Percentiles rank a stretch among this genome's conserved stretches.
phyloP scores from a whole-genome alignment of 2,888 invertebrate species.

The Elaeidobius kamerunicus region DNA sequence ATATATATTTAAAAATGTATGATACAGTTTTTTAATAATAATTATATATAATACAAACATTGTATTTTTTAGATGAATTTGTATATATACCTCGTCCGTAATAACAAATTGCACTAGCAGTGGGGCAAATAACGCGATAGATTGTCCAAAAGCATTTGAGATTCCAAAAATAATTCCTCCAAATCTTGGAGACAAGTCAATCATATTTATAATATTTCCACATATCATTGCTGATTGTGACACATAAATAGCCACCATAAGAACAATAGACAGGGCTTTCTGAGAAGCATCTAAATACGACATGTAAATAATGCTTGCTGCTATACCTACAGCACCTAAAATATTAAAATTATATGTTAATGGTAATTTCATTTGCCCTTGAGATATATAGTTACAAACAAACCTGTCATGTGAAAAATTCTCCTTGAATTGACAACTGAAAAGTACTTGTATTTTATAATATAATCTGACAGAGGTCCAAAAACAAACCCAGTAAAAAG shows the following conservation, averaged over 20 bases:
- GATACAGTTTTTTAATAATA: no score
- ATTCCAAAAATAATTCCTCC: conserved; percentile 82
- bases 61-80: no score
- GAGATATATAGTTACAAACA: no score
- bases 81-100: conserved; percentile 54
- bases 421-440: conserved; percentile 14
- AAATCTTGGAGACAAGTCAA: conserved; percentile 77
- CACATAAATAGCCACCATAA: conserved; percentile 11
- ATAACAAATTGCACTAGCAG: conserved; percentile 68
- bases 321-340: conserved; percentile 13
- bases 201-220: conserved; percentile 67
- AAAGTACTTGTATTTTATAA: conserved; percentile 10
- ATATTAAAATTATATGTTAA: neutral
- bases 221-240: conserved; percentile 5
- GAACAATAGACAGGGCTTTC: conserved; percentile 13
- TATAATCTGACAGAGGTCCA: conserved; percentile 22
- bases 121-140: conserved; percentile 77
- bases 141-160: conserved; percentile 71
- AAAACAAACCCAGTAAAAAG: conserved; percentile 14
- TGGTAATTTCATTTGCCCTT: neutral
- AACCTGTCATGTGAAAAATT: conserved; percentile 18
- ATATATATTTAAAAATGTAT: no score
- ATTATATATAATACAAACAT: neutral
- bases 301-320: conserved; percentile 3
- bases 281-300: conserved; percentile 11